A percentile compares a stretch with the other conserved stretches of the same genome.
These are phyloP conservation scores for Rhizomys pruinosus DNA, from an alignment of 2,113 vertebrate genomes.

Conservation along the genomic window DNA sequence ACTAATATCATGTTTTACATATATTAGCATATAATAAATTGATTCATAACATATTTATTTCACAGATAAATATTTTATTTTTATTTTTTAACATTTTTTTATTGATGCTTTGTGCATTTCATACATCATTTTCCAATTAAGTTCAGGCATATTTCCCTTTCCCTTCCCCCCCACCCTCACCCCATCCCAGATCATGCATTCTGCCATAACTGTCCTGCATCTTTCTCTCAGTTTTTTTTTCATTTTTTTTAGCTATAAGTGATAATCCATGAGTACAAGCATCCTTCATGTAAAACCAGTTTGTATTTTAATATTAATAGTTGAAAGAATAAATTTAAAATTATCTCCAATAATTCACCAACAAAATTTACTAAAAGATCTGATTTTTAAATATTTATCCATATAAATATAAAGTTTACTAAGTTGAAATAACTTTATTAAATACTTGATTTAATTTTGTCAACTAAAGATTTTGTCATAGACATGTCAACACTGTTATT, in stretches of 20 bases:
- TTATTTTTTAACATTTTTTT: too few species aligned
- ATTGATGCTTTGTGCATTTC: too few species aligned
- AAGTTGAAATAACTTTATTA: neutral
- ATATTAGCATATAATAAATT: conserved; percentile 4
- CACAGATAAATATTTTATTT: neutral
- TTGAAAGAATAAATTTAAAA: conserved; percentile 1
- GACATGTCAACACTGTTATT: neutral
- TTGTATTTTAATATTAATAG: too few species aligned
- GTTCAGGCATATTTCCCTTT: too few species aligned
- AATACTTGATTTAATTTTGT: neutral
- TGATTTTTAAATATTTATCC: neutral
- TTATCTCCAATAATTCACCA: conserved; percentile 21
- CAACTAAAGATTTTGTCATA: conserved; percentile 4
- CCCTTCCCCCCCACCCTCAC: too few species aligned
- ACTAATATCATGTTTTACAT: conserved; percentile 29
- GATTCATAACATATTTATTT: conserved; percentile 11
- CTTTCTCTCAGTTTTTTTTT: too few species aligned
- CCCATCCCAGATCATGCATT: too few species aligned
- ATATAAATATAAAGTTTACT: conserved; percentile 21
- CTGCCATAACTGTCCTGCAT: too few species aligned
- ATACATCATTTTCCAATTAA: too few species aligned
- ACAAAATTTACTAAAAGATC: neutral
- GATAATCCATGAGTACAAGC: too few species aligned
- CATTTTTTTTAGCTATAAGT: too few species aligned
- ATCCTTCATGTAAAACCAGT: too few species aligned